Evolutionary conservation across 2,888 invertebrate species (phyloP), one percentile per base, ranked within the genome.

Genomic region (Brachyopa scutellaris): DNA sequence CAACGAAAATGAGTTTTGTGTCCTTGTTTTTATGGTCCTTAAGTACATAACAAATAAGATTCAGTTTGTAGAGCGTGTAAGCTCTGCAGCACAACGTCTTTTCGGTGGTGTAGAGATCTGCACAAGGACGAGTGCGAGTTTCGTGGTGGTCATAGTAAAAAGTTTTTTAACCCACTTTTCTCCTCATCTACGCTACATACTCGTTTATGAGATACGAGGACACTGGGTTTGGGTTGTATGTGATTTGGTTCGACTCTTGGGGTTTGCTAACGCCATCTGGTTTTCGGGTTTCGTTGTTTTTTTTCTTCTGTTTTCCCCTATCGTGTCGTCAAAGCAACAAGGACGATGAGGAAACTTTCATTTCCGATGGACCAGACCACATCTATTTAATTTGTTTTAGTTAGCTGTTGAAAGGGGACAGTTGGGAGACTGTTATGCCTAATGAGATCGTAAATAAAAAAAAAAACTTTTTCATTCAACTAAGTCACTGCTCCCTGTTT

Each of bases 21-120:
- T 74, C 61, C 82, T 82, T 82, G 82, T 82, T 82, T 82, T 82
- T 77, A 82, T 83, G 83, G 77, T 83, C 66, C 83, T 78, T 83
- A 78, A 83, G 83, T 83, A 83, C 83, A 83, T 73, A 84, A 78
- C 79, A 79, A 84, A 84, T 79, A 79, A 79, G 74, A 84, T 82
- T 82, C 77, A 70, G 77, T 82, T 82, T 82, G 70, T 53, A 77
- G 77, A 77, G 61, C 77, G 42, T 70, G 70, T 82, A 66, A 82
- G 82, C 77, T 70, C 77, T 72, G 64, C 70, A 70, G 47, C 59
- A 51, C 78, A 31, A 51, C 49, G 55, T 49, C 49, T 7, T 69
- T 49, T 49, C 17, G 26, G n/a, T n/a, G n/a, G n/a, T n/a, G n/a
- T 38, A n/a, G 11, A 19, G 47, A 4, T 0, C 6, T 9, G 11